Conservation (phyloP, 2,797 vertebrate species). For the Taenioides sp. region DNA sequence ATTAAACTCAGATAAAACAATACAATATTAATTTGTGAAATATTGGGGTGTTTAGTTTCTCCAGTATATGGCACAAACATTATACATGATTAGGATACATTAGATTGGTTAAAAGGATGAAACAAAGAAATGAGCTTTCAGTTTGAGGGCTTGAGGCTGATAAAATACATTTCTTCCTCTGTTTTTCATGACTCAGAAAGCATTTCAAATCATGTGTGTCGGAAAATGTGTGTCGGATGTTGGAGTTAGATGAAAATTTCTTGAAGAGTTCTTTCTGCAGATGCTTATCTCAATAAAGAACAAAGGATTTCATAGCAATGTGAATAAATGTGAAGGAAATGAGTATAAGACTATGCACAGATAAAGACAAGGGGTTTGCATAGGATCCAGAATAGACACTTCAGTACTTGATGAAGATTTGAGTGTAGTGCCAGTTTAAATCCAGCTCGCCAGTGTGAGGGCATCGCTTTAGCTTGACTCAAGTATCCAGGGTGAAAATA, state of each 20-base stretch:
- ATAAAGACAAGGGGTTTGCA: neutral
- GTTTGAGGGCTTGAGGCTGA: neutral
- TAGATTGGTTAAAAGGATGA: neutral
- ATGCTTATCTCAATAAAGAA: constrained; percentile 28
- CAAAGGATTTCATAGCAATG: constrained; percentile 14
- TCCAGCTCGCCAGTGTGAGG: too few species aligned
- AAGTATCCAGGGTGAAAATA: too few species aligned
- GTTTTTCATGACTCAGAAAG: constrained; percentile 17
- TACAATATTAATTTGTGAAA: too few species aligned
- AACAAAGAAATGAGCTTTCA: neutral
- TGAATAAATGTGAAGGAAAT: constrained; percentile 18
- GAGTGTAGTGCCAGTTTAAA: too few species aligned
- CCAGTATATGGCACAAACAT: too few species aligned
- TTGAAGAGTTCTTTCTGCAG: constrained; percentile 22
- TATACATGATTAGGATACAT: too few species aligned
- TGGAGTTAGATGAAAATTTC: too few species aligned
- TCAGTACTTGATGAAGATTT: too few species aligned
- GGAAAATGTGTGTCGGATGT: neutral
- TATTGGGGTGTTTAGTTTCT: too few species aligned
- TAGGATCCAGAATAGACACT: too few species aligned
- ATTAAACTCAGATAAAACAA: too few species aligned
- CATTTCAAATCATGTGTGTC: constrained; percentile 25
- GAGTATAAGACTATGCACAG: neutral
- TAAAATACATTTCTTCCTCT: neutral
- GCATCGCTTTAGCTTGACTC: too few species aligned